Evolutionary conservation across 2,888 invertebrate genomes (phyloP).

Genomic region (Agriotes lineatus): DNA sequence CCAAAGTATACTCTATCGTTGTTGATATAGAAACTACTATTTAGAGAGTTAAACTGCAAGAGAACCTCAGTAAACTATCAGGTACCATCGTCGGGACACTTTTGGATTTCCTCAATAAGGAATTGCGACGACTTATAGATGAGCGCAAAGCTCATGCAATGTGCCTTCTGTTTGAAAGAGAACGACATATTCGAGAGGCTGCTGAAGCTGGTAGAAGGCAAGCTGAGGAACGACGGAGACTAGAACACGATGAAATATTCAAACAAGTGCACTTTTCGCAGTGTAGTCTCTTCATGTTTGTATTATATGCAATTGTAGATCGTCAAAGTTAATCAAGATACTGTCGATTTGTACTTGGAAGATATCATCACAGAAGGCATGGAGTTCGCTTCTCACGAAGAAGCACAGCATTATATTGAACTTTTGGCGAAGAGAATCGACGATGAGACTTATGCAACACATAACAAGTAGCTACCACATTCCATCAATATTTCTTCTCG

Average conservation of each 20-base stretch:
- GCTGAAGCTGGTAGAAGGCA: constrained; percentile 85
- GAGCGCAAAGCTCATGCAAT: constrained; percentile 85
- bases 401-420: constrained; percentile 70
- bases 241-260: constrained; percentile 86
- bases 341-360: constrained; percentile 74
- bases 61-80: constrained; percentile 77
- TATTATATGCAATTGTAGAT: constrained; percentile 58
- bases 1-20: constrained; percentile 24
- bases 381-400: constrained; percentile 70
- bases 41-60: constrained; percentile 71
- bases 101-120: constrained; percentile 82
- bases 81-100: constrained; percentile 80
- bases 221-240: constrained; percentile 77
- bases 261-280: constrained; percentile 68
- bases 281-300: background rate
- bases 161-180: constrained; percentile 82
- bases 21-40: background rate
- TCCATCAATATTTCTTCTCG: background rate
- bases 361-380: constrained; percentile 74
- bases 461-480: constrained; percentile 12
- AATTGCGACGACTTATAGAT: constrained; percentile 80
- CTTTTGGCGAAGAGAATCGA: constrained; percentile 71
- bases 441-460: constrained; percentile 56
- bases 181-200: constrained; percentile 82
- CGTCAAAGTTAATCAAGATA: constrained; percentile 72